phyloP scores from a whole-genome alignment of 1,140 invertebrate genomes.

The Eriocheir sinensis region DNA sequence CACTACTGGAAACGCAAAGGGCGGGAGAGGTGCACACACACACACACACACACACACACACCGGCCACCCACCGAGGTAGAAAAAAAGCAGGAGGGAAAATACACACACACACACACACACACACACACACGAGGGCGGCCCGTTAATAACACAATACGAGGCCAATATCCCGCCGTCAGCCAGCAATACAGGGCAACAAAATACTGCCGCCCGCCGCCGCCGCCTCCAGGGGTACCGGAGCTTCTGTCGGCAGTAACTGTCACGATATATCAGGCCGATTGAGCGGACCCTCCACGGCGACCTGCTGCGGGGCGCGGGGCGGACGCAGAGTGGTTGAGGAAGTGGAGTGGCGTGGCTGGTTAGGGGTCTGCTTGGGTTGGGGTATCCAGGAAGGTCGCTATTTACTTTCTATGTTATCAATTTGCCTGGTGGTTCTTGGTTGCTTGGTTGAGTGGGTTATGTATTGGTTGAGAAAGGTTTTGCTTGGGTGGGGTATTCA shows the following conservation, averaged over 20 bases:
- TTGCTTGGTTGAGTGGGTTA: too few species aligned
- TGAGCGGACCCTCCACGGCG: background rate
- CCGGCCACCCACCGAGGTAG: too few species aligned
- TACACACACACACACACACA: background rate
- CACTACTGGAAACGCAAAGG: too few species aligned
- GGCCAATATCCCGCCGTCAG: constrained; percentile 11
- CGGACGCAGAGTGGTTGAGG: background rate
- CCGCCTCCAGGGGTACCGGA: background rate
- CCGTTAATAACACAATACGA: background rate
- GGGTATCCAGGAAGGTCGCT: too few species aligned
- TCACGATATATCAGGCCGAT: background rate
- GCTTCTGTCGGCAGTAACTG: constrained; percentile 1
- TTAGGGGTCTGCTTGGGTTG: too few species aligned
- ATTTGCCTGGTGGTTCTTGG: too few species aligned
- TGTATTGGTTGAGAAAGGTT: too few species aligned
- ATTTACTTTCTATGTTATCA: too few species aligned
- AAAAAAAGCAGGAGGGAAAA: too few species aligned
- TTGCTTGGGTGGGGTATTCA: too few species aligned
- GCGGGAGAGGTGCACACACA: too few species aligned
- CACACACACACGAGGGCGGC: background rate
- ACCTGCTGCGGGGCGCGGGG: background rate
- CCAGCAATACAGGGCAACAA: background rate
- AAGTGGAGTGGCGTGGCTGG: background rate
- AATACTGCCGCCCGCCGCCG: background rate
- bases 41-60: too few species aligned